Conservation (phyloP, 2,113 vertebrate genomes). For the Nothoprocta pentlandii region DNA sequence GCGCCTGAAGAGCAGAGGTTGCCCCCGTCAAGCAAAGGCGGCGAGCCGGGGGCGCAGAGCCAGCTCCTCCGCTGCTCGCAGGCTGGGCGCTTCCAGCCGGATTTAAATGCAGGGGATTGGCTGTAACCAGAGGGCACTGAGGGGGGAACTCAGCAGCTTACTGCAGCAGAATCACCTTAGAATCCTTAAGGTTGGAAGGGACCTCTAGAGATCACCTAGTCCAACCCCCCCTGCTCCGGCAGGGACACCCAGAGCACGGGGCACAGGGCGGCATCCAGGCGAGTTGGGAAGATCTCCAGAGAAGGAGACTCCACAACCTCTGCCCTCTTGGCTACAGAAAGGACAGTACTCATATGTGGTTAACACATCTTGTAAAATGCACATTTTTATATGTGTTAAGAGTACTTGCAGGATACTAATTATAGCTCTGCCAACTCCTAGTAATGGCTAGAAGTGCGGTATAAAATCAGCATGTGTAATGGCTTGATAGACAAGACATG, state of each 20-base stretch:
- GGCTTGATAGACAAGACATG: not conserved
- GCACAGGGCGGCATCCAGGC: too few relatives aligned
- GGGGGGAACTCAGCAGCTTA: not conserved
- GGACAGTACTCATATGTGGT: not conserved
- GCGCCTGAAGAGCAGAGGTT: not conserved
- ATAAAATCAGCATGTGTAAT: not conserved
- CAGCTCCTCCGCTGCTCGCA: not conserved
- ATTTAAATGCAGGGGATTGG: not conserved
- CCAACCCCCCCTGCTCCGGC: too few relatives aligned
- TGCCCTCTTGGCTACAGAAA: not conserved
- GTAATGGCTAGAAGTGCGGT: not conserved
- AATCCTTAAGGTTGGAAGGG: too few relatives aligned
- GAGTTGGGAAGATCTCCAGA: too few relatives aligned
- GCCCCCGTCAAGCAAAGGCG: not conserved
- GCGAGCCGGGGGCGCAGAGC: not conserved
- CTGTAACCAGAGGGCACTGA: not conserved
- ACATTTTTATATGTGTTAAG: not conserved
- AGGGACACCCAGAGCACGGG: too few relatives aligned
- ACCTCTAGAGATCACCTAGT: too few relatives aligned
- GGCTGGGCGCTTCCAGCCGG: not conserved
- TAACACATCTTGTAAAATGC: not conserved
- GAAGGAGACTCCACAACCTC: too few relatives aligned
- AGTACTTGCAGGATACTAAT: not conserved
- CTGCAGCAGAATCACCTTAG: not conserved
- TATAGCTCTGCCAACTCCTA: not conserved